A percentile compares a stretch with the other conserved stretches of the same genome.
phyloP scores from a whole-genome alignment of 2,797 vertebrate genomes.

The Pangasius larnaudii region DNA sequence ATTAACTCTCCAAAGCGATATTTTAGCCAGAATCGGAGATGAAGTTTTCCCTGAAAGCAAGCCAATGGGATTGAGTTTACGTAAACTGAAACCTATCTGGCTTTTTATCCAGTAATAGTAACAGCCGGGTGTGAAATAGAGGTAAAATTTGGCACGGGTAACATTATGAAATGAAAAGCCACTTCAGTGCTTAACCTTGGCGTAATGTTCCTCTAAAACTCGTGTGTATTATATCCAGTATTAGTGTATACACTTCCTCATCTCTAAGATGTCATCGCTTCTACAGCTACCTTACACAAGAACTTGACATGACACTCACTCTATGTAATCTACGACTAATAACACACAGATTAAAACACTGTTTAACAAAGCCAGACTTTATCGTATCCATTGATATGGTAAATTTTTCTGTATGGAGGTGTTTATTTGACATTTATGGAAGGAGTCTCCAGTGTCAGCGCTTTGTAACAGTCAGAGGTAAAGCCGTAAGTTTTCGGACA shows the following conservation, averaged over 20 bases:
- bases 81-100: not conserved
- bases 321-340: not conserved
- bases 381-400: not conserved
- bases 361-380: not conserved
- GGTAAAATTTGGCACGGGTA: not conserved
- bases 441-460: constrained; percentile 5
- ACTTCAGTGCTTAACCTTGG: not conserved
- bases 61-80: too few species aligned
- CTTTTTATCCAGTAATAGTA: constrained; percentile 5
- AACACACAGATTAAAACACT: not conserved
- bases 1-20: not conserved
- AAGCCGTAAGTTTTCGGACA: not conserved
- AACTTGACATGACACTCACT: not conserved
- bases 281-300: not conserved
- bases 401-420: not conserved
- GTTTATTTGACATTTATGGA: not conserved
- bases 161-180: not conserved
- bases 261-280: not conserved
- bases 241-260: not conserved
- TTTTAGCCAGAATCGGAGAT: not conserved
- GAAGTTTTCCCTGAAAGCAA: not conserved
- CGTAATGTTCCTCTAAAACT: not conserved
- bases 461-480: not conserved
- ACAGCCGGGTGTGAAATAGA: not conserved
- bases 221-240: not conserved